phyloP scores from a whole-genome alignment of 2,797 vertebrate species.

The Pseudotriccus pelzelni region DNA sequence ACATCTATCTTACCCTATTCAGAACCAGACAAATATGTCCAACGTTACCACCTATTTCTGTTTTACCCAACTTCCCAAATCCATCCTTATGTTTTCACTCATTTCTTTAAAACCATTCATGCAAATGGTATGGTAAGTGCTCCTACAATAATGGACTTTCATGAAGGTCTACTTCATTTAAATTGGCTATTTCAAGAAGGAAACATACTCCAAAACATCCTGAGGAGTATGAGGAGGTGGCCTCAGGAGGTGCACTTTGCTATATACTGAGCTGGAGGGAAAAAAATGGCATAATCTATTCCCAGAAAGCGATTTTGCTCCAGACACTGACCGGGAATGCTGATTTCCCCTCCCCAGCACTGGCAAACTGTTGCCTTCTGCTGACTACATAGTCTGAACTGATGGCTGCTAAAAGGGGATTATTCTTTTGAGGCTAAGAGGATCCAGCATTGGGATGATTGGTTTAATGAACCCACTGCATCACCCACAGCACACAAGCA shows the following conservation, averaged over 20 bases:
- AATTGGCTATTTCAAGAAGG: neutral
- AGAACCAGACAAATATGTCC: neutral
- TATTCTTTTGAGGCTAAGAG: neutral
- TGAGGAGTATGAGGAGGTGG: neutral
- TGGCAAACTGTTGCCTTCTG: neutral
- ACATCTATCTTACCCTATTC: neutral
- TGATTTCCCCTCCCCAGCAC: neutral
- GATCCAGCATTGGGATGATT: neutral
- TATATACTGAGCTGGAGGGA: neutral
- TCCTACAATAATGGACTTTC: neutral
- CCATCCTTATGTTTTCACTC: neutral
- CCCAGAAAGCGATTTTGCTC: neutral
- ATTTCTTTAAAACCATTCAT: neutral
- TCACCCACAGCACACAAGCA: neutral
- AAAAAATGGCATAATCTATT: neutral
- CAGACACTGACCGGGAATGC: neutral
- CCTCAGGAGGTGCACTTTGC: neutral
- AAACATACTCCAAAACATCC: neutral
- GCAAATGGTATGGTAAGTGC: neutral
- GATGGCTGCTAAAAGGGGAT: neutral
- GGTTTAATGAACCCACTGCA: neutral
- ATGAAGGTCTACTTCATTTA: neutral
- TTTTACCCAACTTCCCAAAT: neutral
- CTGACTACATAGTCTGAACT: neutral
- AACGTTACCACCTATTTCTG: neutral